Evolutionary conservation across 2,113 vertebrate species (phyloP), one percentile per base, ranked within the genome.

Genomic region (Hemichromis elongatus): DNA sequence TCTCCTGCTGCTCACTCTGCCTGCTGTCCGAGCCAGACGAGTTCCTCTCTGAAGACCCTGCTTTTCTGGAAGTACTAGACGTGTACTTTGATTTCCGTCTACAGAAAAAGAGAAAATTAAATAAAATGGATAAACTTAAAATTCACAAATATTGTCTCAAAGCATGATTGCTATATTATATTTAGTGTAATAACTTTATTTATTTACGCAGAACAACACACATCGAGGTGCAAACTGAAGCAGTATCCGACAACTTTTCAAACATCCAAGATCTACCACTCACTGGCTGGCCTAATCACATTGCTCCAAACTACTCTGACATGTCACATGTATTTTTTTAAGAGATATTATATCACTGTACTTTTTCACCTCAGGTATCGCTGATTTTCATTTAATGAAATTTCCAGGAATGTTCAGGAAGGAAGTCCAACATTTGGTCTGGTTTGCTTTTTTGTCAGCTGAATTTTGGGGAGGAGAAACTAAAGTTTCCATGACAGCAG

Each of bases 31-130:
- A 73, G 16, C 85, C 79, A 5, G 87, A 16, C 19, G 87, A 88
- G 16, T 93, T 95, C 55, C 93, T 93, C 81, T 96, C 95, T 53
- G 92, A 88, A 52, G 83, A 42, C 19, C 14, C 54, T 9, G 66
- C 90, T 90, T 94, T 95, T 82, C 93, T 95, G 61, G 89, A 90
- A 57, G 81, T 90, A 79, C 90, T 90, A 16, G 92, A 86, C 2
- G 83, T 88, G 82, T 95, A 91, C 92, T 95, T 96, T 79, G 91
- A 91, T 87, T 96, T 96, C 37, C 95, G 91, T 85, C 95, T 97
- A 82, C 35, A 26, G 75, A 80, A 80, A 82, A 70, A 85, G 26
- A 57, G 9, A 85, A 42, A 88, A 5, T 75, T 52, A 75, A n/a
- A 30, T 33, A 33, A 50, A 1, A 18, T 42, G 13, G 18, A 77